These are phyloP conservation scores for Mus pahari DNA, from an alignment of 2,113 vertebrate species.

Conservation along the genomic window DNA sequence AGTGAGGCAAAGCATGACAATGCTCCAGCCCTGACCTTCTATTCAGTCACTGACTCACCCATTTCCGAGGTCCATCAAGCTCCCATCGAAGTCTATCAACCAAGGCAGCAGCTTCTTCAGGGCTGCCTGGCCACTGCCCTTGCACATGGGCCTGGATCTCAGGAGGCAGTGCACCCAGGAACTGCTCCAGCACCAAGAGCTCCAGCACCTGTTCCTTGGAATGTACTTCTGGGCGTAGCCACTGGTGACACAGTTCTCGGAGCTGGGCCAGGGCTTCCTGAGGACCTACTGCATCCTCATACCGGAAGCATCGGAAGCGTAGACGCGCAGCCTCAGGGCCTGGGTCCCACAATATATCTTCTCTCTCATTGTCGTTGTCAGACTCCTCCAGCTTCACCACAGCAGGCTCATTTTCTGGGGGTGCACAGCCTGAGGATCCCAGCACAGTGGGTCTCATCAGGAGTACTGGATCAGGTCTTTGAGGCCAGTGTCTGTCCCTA, in stretches of 20 bases:
- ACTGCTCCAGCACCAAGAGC: slow-evolving; percentile 82
- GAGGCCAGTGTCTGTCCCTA: background rate
- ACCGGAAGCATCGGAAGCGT: slow-evolving; percentile 76
- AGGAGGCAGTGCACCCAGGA: slow-evolving; percentile 73
- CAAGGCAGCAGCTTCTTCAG: slow-evolving; percentile 76
- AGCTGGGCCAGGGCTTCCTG: slow-evolving; percentile 74
- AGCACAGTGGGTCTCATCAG: slow-evolving; percentile 38
- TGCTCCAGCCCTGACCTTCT: background rate
- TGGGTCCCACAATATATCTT: slow-evolving; percentile 24
- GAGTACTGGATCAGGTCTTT: background rate
- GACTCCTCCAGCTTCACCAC: slow-evolving; percentile 71
- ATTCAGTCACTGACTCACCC: slow-evolving; percentile 47
- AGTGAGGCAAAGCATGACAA: background rate
- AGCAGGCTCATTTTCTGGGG: slow-evolving; percentile 14
- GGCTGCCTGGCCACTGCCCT: slow-evolving; percentile 66
- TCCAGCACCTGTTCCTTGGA: slow-evolving; percentile 83
- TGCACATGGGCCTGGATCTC: slow-evolving; percentile 69
- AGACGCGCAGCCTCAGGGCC: slow-evolving; percentile 67
- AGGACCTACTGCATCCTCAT: slow-evolving; percentile 67
- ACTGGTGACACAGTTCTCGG: slow-evolving; percentile 73
- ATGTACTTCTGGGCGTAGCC: slow-evolving; percentile 76
- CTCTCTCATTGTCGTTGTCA: slow-evolving; percentile 31
- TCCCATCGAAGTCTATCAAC: slow-evolving; percentile 64
- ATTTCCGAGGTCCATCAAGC: slow-evolving; percentile 67
- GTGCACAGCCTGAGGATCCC: background rate